Base-by-base conservation (phyloP, 2,113 vertebrate species). In the Lagopus muta region DNA sequence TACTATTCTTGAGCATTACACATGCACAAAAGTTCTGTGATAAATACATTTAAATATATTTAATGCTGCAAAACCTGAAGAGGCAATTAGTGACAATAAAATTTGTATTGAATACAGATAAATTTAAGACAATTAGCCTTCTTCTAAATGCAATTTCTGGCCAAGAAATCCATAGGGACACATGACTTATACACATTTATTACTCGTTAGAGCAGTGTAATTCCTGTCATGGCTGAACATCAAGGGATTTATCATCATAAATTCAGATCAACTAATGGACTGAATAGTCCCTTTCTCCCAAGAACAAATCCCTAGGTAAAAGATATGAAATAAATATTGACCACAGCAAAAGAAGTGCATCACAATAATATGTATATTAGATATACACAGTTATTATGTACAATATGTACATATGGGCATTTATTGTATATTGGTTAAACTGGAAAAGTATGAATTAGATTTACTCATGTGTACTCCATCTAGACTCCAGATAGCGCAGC, bases 61-160 rank as follows among this genome's bases (percentile, higher is more conserved):
- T 92, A 97, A 96, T 96, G 93, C 92, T 92, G 70, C 64, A 92
- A 97, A 98, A 98, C 93, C 97, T 97, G 96, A 96, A 98, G 95
- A 98, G 94, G 95, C 97, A 98, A 98, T 98, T 98, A 98, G 94
- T 34, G 8, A 93, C 94, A 95, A 98, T 97, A 97, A 97, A 97
- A 98, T 98, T 98, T 98, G 96, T 98, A 98, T 98, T 98, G 98
- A 97, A 98, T 98, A 97, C 97, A 95, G 96, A 98, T 98, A 98
- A 97, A 98, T 98, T 98, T 98, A 97, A 98, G 96, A 97, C 96
- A 98, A 98, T 98, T 98, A 98, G 94, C 94, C 94, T 96, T 98
- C 97, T 97, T 96, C 83, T 93, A 97, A 98, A 98, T 97, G 97
- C 96, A 96, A 98, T 98, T 98, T 98, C 97, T 98, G 97, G 95